Evolutionary conservation across 2,888 invertebrate genomes (phyloP).

Genomic region (Tryphoninae sp.): DNA sequence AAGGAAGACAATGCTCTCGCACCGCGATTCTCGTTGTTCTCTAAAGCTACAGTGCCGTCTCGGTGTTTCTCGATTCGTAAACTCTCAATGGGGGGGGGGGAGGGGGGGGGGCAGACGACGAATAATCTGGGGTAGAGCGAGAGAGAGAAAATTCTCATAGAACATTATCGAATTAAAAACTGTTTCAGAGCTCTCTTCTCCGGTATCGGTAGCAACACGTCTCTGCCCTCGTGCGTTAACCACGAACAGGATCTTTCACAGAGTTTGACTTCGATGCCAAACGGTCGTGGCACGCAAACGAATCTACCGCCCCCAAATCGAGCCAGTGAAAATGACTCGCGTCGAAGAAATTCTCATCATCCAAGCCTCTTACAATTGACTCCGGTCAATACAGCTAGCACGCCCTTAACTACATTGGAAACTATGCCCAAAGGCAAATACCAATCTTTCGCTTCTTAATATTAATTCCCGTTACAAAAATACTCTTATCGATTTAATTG

Average conservation of each 20-base stretch:
- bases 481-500: no score
- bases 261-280: constrained; percentile 52
- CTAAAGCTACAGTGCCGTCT: constrained; percentile 15
- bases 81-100: constrained; percentile 37
- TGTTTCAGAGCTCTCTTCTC: constrained; percentile 73
- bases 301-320: constrained; percentile 43
- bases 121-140: not conserved
- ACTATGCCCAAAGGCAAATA: constrained; percentile 64
- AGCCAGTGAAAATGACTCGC: constrained; percentile 58
- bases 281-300: constrained; percentile 58
- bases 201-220: constrained; percentile 78
- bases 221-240: constrained; percentile 75
- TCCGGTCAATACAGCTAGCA: constrained; percentile 71
- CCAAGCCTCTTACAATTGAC: constrained; percentile 74
- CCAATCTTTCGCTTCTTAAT: not conserved
- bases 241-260: constrained; percentile 72
- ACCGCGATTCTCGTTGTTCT: constrained; percentile 46
- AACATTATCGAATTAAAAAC: constrained; percentile 34
- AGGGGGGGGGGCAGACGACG: no score
- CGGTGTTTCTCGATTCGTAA: constrained; percentile 33
- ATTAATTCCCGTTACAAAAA: not conserved
- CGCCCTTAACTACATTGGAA: constrained; percentile 71
- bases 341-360: constrained; percentile 52
- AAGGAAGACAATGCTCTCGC: constrained; percentile 57
- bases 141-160: constrained; percentile 24